These are phyloP conservation scores for Acridotheres tristis DNA, from an alignment of 2,797 vertebrate species.

Conservation along the genomic window DNA sequence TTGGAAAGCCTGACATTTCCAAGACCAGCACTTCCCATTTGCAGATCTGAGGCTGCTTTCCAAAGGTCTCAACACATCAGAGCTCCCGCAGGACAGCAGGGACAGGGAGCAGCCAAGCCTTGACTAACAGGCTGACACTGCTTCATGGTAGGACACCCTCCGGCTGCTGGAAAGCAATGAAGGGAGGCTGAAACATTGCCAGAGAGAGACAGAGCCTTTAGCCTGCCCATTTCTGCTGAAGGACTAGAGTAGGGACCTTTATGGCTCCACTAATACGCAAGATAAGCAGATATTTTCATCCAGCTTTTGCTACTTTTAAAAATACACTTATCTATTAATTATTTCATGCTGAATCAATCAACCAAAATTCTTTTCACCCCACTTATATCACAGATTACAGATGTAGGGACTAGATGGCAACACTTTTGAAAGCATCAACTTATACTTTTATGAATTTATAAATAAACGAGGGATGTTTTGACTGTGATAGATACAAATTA, in stretches of 20 bases:
- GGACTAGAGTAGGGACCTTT: neutral
- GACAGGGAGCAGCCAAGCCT: neutral
- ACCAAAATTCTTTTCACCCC: neutral
- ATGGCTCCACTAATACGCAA: neutral
- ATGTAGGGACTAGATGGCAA: neutral
- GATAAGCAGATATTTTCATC: neutral
- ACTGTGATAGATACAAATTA: neutral
- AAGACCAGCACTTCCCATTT: neutral
- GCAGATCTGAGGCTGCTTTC: neutral
- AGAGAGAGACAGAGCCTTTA: neutral
- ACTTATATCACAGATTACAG: neutral
- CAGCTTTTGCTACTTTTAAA: neutral
- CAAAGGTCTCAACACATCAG: neutral
- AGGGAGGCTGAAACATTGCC: neutral
- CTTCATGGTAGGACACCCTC: neutral
- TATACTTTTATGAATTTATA: neutral
- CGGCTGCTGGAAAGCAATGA: neutral
- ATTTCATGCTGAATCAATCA: neutral
- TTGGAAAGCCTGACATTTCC: conserved; percentile 44
- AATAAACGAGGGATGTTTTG: neutral
- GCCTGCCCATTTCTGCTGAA: neutral
- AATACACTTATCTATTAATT: neutral
- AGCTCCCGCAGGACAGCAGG: neutral
- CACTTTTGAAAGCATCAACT: neutral
- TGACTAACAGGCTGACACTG: neutral